These are phyloP conservation scores for Ligdia adustata DNA, from an alignment of 2,888 invertebrate species.

Conservation along the genomic window DNA sequence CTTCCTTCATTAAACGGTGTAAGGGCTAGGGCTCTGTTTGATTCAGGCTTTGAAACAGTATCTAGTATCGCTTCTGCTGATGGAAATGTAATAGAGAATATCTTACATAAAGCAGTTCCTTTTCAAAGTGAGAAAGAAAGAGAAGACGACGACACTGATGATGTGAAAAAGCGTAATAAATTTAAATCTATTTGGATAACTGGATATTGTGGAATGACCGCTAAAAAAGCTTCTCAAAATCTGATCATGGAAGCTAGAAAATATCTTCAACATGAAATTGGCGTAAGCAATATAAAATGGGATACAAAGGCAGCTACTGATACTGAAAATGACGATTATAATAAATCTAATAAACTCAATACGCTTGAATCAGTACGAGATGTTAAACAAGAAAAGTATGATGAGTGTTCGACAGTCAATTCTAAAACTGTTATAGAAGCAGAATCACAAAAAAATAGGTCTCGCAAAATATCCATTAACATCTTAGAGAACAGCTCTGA, in stretches of 20 bases:
- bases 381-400: not conserved
- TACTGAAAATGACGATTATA: slow-evolving; percentile 19
- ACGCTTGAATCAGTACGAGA: not conserved
- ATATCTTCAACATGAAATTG: slow-evolving; percentile 89
- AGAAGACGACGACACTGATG: slow-evolving; percentile 87
- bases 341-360: not conserved
- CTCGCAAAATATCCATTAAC: slow-evolving; percentile 7
- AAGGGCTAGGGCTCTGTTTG: slow-evolving; percentile 92
- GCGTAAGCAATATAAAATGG: slow-evolving; percentile 89
- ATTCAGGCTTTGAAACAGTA: slow-evolving; percentile 91
- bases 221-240: slow-evolving; percentile 90
- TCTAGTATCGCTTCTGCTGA: slow-evolving; percentile 91
- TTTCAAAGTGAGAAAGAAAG: slow-evolving; percentile 92
- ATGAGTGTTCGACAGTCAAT: not conserved
- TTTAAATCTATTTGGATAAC: slow-evolving; percentile 90
- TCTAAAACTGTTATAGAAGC: slow-evolving; percentile 4
- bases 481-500: slow-evolving; percentile 27
- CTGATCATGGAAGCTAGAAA: slow-evolving; percentile 91
- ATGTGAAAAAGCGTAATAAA: slow-evolving; percentile 86
- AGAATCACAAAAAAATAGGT: slow-evolving; percentile 1
- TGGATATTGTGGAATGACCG: slow-evolving; percentile 91
- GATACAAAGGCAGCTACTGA: slow-evolving; percentile 46
- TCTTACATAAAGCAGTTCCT: slow-evolving; percentile 90
- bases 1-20: slow-evolving; percentile 92
- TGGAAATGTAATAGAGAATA: slow-evolving; percentile 87